Evolutionary conservation across 2,113 vertebrate species (phyloP), one percentile per base, ranked within the genome.

Genomic region (Catharus fuscescens): DNA sequence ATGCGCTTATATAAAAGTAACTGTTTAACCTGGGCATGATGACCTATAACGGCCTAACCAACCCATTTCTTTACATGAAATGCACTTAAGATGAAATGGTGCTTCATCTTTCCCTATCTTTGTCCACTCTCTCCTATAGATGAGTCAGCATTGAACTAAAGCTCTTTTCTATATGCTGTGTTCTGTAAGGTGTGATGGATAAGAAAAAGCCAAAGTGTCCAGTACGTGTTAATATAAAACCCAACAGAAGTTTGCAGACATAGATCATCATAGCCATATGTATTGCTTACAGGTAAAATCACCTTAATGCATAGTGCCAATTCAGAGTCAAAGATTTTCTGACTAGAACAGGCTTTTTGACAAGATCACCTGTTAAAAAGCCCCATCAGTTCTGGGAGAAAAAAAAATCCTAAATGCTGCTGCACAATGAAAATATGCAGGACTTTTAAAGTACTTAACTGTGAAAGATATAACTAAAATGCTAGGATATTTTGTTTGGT

Each of bases 401-500:
- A 54, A 31, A 10, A 28, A 10, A 28, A 29, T 5, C 19, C 4
- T 14, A 69, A n/a, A 38, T 34, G 21, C 19, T 56, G 10, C 5
- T 38, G 5, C 38, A 16, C 7, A 34, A 26, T 45, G 12, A 52
- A 65, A 65, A 4, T 38, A 10, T 28, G 18, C 0, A 5, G 10
- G 8, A 44, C 48, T 54, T 92, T 31, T 31, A 67, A 54, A 57
- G 25, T 53, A 44, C 2, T 2, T 71, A 48, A 31, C 10, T 14
- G 38, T 0, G 3, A 28, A 90, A 69, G 11, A 59, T 2, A 36
- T 17, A 54, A 38, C 10, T 21, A n/a, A 67, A 54, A 1, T 17
- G 5, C 3, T 34, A 25, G 6, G 11, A 0, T 0, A 34, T 47
- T 47, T 31, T 13, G 0, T 54, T 47, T 15, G 0, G 2, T 56